Evolutionary conservation across 2,888 invertebrate species (phyloP).

Genomic region (Coelopa pilipes): DNA sequence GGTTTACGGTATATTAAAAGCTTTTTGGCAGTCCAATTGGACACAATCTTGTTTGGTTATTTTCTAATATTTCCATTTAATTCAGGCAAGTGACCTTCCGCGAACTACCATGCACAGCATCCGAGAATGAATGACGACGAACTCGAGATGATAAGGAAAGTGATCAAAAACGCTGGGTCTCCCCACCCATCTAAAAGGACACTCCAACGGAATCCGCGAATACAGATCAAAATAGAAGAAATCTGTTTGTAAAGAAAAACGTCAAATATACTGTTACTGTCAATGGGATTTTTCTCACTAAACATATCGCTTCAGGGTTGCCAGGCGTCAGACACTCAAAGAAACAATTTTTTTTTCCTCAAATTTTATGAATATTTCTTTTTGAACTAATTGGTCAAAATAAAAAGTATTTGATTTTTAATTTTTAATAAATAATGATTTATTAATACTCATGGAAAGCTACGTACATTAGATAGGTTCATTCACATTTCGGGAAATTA

Average conservation of each 20-base stretch:
- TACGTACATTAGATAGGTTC: no score
- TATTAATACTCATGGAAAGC: no score
- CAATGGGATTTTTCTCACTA: background rate
- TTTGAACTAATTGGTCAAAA: no score
- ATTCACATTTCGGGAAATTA: no score
- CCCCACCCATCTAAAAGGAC: conserved; percentile 22
- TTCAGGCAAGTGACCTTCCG: background rate
- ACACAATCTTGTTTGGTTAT: background rate
- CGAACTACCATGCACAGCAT: conserved; percentile 4
- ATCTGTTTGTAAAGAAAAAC: background rate
- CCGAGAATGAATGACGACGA: background rate
- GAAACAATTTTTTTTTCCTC: no score
- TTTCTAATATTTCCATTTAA: background rate
- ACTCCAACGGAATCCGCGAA: conserved; percentile 11
- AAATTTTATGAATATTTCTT: no score
- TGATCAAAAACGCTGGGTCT: background rate
- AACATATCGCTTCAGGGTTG: background rate
- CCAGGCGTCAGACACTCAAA: no score
- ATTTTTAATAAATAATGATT: no score
- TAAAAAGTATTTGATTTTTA: no score
- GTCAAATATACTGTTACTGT: conserved; percentile 6
- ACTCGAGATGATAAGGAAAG: background rate
- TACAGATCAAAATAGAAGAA: conserved; percentile 13
- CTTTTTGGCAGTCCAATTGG: conserved; percentile 1
- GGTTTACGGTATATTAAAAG: background rate